Percentiles rank a stretch among this genome's conserved stretches.
These are phyloP conservation scores for Lapara coniferarum DNA, from an alignment of 2,888 invertebrate species.

Conservation along the genomic window DNA sequence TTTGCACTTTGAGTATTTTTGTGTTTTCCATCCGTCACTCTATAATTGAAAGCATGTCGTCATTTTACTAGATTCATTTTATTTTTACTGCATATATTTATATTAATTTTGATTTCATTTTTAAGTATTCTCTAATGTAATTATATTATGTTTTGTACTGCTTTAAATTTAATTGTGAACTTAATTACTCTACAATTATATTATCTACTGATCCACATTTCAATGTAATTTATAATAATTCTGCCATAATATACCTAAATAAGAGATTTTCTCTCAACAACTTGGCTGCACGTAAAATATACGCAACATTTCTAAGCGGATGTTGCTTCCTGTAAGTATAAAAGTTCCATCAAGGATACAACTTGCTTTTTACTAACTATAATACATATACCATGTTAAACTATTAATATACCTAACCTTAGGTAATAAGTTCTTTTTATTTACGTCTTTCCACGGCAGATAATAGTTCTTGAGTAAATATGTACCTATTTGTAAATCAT, in stretches of 20 bases:
- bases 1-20: neutral
- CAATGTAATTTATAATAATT: neutral
- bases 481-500: too few species aligned
- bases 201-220: neutral
- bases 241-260: neutral
- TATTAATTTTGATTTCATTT: neutral
- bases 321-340: too few species aligned
- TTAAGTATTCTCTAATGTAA: too few species aligned
- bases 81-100: neutral
- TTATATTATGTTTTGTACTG: neutral
- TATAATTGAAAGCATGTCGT: slow-evolving; percentile 3
- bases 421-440: too few species aligned
- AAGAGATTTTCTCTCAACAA: neutral
- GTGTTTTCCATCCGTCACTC: neutral
- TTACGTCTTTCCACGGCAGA: too few species aligned
- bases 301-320: too few species aligned
- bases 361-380: too few species aligned
- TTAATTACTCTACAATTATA: neutral
- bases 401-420: too few species aligned
- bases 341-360: too few species aligned
- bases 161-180: neutral
- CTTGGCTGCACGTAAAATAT: too few species aligned
- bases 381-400: too few species aligned
- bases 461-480: too few species aligned
- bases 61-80: neutral